Evolutionary conservation across 30 jellyfish, hydroid and myxozoan species (phyloP).

Genomic region (Rhopilema esculentum): DNA sequence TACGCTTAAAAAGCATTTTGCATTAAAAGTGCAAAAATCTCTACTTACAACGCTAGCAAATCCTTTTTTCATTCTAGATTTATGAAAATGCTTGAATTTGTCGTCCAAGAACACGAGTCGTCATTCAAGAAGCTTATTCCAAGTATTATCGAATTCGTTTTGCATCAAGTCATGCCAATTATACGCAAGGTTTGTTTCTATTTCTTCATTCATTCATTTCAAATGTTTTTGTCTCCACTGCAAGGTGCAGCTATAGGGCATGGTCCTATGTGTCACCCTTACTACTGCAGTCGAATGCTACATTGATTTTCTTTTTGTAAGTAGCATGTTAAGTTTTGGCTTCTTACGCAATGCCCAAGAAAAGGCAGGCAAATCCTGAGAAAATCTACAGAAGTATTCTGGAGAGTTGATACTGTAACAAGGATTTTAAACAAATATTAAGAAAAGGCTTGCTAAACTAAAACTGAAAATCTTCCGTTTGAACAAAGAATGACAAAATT

Average conservation of each 20-base stretch:
- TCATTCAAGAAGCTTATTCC: slow-evolving; percentile 94
- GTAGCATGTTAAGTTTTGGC: too few species aligned
- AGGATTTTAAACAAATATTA: too few species aligned
- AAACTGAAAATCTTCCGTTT: too few species aligned
- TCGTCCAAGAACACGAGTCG: slow-evolving; percentile 97
- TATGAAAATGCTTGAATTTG: slow-evolving; percentile 88
- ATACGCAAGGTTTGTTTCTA: slow-evolving; percentile 65
- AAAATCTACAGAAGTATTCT: too few species aligned
- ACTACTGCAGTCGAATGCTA: too few species aligned
- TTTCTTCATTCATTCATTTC: background rate
- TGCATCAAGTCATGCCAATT: slow-evolving; percentile 78
- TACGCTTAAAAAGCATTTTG: too few species aligned
- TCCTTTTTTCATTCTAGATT: slow-evolving; percentile 51
- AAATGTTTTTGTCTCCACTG: background rate
- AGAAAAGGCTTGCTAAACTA: too few species aligned
- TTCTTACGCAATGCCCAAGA: too few species aligned
- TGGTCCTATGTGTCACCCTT: background rate
- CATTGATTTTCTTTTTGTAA: too few species aligned
- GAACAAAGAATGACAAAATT: too few species aligned
- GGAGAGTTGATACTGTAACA: too few species aligned
- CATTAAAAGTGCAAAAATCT: background rate
- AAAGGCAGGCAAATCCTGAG: too few species aligned
- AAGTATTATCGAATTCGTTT: slow-evolving; percentile 68
- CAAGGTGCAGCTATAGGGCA: background rate
- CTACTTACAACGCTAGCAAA: background rate